These are phyloP conservation scores for Sebastes cheni DNA, from an alignment of 2,797 vertebrate genomes.

Conservation along the genomic window DNA sequence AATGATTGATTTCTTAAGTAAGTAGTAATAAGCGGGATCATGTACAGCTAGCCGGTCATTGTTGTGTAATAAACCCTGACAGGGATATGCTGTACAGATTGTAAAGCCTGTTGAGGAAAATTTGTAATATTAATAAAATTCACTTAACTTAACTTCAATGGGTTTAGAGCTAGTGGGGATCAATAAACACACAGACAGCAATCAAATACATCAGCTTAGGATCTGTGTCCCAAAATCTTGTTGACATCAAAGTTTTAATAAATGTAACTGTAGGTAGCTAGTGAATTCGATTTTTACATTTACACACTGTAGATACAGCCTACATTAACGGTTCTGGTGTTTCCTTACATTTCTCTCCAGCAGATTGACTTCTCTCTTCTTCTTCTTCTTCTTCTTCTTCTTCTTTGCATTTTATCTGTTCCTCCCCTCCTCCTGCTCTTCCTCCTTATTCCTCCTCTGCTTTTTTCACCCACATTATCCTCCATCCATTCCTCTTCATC, in stretches of 20 bases:
- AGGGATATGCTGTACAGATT: not conserved
- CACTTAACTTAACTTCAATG: not conserved
- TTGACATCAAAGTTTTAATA: not conserved
- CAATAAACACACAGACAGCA: not conserved
- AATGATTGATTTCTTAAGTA: too few species aligned
- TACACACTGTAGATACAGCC: not conserved
- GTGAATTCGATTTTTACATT: not conserved
- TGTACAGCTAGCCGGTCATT: too few species aligned
- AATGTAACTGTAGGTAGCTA: too few species aligned
- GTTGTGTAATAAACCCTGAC: too few species aligned
- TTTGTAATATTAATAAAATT: not conserved
- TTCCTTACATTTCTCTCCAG: not conserved
- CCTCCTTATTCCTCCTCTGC: constrained; percentile 8
- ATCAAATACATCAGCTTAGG: not conserved
- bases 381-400: not conserved
- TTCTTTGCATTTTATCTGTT: constrained; percentile 15
- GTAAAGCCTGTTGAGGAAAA: not conserved
- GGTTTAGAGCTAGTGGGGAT: not conserved
- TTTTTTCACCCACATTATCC: constrained; percentile 36
- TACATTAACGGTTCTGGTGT: not conserved
- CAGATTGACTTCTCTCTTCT: not conserved
- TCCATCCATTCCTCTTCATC: constrained; percentile 44
- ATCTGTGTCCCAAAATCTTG: not conserved
- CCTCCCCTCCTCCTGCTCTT: not conserved
- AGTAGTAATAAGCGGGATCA: too few species aligned